These are phyloP conservation scores for Cephus sareptanus DNA, from an alignment of 2,888 invertebrate genomes.

Conservation along the genomic window DNA sequence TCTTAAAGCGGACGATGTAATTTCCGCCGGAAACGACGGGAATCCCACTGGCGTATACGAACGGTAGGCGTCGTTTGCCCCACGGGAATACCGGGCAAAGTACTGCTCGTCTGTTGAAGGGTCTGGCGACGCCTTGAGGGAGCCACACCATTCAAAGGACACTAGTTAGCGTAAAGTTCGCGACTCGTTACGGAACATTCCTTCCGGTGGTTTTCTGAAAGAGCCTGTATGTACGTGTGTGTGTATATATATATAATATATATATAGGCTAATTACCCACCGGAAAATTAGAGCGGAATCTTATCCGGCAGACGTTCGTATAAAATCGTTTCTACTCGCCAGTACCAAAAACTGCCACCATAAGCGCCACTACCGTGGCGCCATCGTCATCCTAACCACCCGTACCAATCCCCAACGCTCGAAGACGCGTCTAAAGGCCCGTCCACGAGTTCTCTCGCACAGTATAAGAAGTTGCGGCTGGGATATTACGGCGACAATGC, in stretches of 20 bases:
- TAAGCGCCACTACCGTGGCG: neutral
- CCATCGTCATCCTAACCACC: neutral
- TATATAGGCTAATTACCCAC: neutral
- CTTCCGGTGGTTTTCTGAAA: neutral
- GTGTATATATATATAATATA: too few species aligned
- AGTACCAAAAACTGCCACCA: neutral
- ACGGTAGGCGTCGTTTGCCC: neutral
- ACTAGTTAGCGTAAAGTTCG: neutral
- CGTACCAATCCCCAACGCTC: neutral
- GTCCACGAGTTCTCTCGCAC: neutral
- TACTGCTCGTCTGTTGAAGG: neutral
- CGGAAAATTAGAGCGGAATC: neutral
- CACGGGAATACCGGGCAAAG: neutral
- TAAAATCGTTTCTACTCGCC: neutral
- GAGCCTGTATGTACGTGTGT: neutral
- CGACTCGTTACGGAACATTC: neutral
- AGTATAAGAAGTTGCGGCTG: neutral
- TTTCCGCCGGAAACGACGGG: neutral
- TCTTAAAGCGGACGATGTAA: neutral
- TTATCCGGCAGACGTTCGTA: neutral
- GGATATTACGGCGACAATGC: neutral
- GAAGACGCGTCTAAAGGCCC: neutral
- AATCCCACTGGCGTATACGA: neutral
- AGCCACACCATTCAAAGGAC: neutral
- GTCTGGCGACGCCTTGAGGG: neutral